Percentiles rank a stretch among this genome's conserved stretches.
These are phyloP conservation scores for Anarrhichthys ocellatus DNA, from an alignment of 2,113 vertebrate genomes.

Conservation along the genomic window DNA sequence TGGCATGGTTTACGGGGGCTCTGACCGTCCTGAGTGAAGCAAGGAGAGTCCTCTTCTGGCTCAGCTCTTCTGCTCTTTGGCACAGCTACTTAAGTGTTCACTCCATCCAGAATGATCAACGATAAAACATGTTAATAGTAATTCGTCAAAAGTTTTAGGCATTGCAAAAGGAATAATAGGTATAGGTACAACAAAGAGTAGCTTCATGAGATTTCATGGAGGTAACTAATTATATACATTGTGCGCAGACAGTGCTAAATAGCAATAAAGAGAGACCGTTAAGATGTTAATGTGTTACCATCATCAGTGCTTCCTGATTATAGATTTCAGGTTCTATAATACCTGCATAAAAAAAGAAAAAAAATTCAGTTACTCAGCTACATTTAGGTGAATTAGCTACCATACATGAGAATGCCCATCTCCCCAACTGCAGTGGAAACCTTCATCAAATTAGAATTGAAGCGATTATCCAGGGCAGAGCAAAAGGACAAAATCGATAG, in stretches of 20 bases:
- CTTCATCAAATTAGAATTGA: constrained; percentile 83
- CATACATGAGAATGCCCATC: constrained; percentile 63
- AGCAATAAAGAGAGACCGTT: constrained; percentile 7
- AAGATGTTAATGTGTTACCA: constrained; percentile 32
- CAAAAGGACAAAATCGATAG: constrained; percentile 79
- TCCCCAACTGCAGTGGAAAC: constrained; percentile 71
- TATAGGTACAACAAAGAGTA: neutral
- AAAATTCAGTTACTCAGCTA: constrained; percentile 66
- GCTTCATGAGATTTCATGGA: constrained; percentile 9
- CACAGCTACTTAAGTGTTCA: neutral
- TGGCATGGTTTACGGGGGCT: neutral
- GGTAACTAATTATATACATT: constrained; percentile 13
- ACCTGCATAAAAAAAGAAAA: constrained; percentile 1
- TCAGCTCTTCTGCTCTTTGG: constrained; percentile 22
- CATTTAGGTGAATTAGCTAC: constrained; percentile 70
- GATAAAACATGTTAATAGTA: neutral
- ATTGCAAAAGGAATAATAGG: neutral
- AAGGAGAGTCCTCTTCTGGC: constrained; percentile 2
- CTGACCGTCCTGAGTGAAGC: constrained; percentile 17
- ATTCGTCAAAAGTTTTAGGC: neutral
- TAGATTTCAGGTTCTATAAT: constrained; percentile 30
- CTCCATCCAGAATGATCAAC: constrained; percentile 4
- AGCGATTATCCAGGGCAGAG: constrained; percentile 77
- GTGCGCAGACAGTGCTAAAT: constrained; percentile 12
- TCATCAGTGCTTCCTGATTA: constrained; percentile 13